phyloP scores from a whole-genome alignment of 2,797 vertebrate species.

The Spatula clypeata region DNA sequence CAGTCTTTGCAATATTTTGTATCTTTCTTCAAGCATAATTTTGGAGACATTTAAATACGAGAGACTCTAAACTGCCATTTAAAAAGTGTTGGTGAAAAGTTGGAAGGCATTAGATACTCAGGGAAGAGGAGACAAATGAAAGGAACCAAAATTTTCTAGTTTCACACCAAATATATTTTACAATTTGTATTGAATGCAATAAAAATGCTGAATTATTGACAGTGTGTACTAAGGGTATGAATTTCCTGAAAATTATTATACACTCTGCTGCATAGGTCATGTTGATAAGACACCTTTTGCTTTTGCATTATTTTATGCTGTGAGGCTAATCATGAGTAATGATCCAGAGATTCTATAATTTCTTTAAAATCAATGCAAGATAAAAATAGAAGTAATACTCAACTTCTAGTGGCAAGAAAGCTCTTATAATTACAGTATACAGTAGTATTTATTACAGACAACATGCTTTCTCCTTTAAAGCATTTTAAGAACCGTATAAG shows the following conservation, averaged over 20 bases:
- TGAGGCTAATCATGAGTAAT: background rate
- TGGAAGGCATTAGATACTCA: conserved; percentile 54
- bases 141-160: conserved; percentile 48
- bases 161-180: conserved; percentile 52
- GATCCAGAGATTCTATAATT: background rate
- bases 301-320: background rate
- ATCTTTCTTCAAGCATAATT: conserved; percentile 73
- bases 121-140: background rate
- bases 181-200: conserved; percentile 36
- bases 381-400: background rate
- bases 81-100: conserved; percentile 57
- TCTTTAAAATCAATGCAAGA: background rate
- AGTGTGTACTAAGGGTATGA: background rate
- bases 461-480: conserved; percentile 53
- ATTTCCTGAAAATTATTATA: background rate
- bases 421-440: conserved; percentile 49
- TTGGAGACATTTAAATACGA: conserved; percentile 65
- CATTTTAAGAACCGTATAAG: conserved; percentile 71
- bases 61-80: conserved; percentile 63
- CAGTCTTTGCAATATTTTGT: conserved; percentile 67
- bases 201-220: conserved; percentile 14
- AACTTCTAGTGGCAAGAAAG: conserved; percentile 1
- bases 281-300: background rate
- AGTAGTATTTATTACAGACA: conserved; percentile 19
- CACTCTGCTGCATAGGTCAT: background rate